Base-by-base conservation (phyloP, 2,888 invertebrate species). In the Rhagium mordax region DNA sequence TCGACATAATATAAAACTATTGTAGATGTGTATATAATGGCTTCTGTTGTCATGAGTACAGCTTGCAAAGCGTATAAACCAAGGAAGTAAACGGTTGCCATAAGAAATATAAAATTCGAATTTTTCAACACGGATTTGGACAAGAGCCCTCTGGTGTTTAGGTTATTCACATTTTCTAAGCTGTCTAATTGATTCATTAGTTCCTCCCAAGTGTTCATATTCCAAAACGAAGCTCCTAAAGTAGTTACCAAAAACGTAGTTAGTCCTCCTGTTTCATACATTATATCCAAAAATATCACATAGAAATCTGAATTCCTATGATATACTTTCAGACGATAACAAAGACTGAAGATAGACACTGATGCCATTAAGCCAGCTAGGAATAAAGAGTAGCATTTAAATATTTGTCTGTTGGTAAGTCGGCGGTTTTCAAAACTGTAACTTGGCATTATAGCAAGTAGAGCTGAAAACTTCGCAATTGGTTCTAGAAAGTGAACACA, bases 191-290 rank as follows among this genome's bases (percentile, higher is more conserved):
- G 18, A 2, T 10, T 51, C 16, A 59, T 16, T 1, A 65, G n/a
- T 18, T 53, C 53, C n/a, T 53, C 16, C 65, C 65, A 65, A 13
- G 65, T 53, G n/a, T 20, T 13, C 53, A 29, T 65, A 20, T 65
- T 53, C 65, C 65, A 65, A 20, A 65, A 53, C 0, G 49, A 51
- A 18, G 65, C 65, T 3, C 53, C 53, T 6, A 65, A 8, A 33
- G n/a, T 20, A 2, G 41, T 53, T 53, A 21, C 18, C 33, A 65
- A 20, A 15, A 18, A 33, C 33, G 20, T 33, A 3, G 7, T n/a
- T 1, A 65, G 3, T 6, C 3, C 29, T 20, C 13, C 13, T 2
- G n/a, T 7, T 16, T 65, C 65, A 3, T 55, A 8, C 0, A 55
- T 8, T 0, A 53, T 18, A 5, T 53, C 53, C 15, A 65, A 53